Evolutionary conservation across 2,888 invertebrate genomes (phyloP).

Genomic region (Hyposoter dolosus): DNA sequence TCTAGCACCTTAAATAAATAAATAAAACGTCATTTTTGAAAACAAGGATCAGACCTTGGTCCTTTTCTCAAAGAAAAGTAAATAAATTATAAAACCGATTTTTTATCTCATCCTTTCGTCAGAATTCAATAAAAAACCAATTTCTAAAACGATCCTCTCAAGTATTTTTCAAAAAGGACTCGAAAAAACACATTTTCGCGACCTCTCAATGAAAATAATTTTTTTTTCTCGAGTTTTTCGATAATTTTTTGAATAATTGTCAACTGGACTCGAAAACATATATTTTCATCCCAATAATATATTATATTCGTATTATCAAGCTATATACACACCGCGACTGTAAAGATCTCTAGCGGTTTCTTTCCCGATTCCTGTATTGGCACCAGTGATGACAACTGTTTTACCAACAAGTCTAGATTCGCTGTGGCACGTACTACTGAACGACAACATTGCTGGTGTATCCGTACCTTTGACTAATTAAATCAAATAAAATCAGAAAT

Average conservation of each 20-base stretch:
- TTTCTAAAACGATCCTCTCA: no score
- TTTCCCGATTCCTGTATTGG: conserved; percentile 84
- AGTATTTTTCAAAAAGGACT: not conserved
- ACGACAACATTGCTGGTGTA: conserved; percentile 76
- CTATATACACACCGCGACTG: conserved; percentile 78
- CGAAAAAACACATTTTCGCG: no score
- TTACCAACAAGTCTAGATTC: conserved; percentile 80
- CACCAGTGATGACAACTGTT: conserved; percentile 82
- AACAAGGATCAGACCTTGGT: not conserved
- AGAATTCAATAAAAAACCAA: no score
- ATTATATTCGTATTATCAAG: not conserved
- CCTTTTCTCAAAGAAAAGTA: no score
- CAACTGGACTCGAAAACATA: no score
- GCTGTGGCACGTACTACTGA: conserved; percentile 83
- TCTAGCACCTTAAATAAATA: conserved; percentile 75
- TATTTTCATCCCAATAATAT: not conserved
- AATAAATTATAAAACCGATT: no score
- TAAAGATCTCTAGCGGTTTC: conserved; percentile 81
- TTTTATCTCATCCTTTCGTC: no score
- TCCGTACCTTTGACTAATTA: not conserved
- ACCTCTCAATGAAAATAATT: not conserved
- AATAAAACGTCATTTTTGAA: not conserved
- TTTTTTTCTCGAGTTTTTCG: not conserved
- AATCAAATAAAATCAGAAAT: not conserved
- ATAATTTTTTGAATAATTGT: not conserved